phyloP scores from a whole-genome alignment of 2,113 vertebrate species.

The Cettia cetti region DNA sequence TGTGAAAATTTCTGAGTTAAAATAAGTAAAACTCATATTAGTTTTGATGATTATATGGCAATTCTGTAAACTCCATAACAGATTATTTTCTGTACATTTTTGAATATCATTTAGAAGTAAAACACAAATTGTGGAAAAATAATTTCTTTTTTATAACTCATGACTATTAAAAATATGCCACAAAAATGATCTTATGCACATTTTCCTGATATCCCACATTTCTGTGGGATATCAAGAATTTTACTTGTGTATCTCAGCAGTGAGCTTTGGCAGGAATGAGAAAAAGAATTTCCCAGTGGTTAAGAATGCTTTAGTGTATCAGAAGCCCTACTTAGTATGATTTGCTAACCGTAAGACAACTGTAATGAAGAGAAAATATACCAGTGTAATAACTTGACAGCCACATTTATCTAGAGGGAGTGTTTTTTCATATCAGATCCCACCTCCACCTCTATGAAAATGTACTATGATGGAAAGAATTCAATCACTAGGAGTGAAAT shows the following conservation, averaged over 20 bases:
- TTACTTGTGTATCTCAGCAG: not conserved
- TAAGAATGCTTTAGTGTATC: not conserved
- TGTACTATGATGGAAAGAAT: not conserved
- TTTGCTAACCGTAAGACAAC: not conserved
- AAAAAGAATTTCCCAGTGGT: not conserved
- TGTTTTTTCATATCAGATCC: not conserved
- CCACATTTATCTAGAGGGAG: not conserved
- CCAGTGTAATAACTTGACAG: not conserved
- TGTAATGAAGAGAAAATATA: conserved; percentile 1
- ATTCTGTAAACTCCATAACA: accelerated
- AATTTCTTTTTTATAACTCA: not conserved
- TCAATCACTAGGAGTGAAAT: not conserved
- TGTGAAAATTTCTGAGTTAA: not conserved
- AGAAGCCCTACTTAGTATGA: not conserved
- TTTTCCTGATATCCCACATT: not conserved
- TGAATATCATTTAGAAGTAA: not conserved
- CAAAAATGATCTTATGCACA: not conserved
- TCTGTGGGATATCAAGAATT: not conserved
- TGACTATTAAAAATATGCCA: not conserved
- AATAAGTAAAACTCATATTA: not conserved
- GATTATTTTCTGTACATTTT: not conserved
- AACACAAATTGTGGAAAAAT: not conserved
- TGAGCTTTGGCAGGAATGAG: not conserved
- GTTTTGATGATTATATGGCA: not conserved
- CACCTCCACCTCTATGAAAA: not conserved